Percentiles rank a stretch among this genome's conserved stretches.
phyloP scores from a whole-genome alignment of 2,888 invertebrate species.

The Amiota mariae region DNA sequence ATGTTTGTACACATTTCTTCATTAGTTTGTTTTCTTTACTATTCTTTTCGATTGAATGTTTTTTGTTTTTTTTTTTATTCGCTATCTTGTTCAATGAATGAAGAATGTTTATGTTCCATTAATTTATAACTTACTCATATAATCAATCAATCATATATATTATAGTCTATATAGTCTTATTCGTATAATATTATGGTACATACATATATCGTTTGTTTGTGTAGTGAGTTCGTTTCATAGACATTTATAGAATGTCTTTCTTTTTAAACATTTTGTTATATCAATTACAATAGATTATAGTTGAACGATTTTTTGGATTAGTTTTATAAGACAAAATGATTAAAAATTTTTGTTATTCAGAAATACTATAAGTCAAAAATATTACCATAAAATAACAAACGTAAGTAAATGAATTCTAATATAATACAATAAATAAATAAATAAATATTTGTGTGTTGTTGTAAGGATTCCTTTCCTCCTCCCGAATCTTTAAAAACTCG shows the following conservation, averaged over 20 bases:
- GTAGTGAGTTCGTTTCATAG: constrained; percentile 16
- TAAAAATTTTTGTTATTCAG: no score
- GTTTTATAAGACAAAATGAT: background rate
- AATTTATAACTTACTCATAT: background rate
- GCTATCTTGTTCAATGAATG: constrained; percentile 50
- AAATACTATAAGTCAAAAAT: no score
- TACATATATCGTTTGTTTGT: constrained; percentile 21
- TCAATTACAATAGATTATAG: background rate
- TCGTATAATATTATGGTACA: constrained; percentile 3
- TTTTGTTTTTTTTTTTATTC: constrained; percentile 29
- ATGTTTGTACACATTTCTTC: constrained; percentile 54
- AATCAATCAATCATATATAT: no score
- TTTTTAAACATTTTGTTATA: constrained; percentile 33
- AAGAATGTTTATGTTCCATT: constrained; percentile 40
- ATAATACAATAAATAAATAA: no score
- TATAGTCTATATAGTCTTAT: background rate
- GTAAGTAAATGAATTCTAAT: constrained; percentile 41
- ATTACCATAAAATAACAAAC: background rate
- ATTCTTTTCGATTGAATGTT: constrained; percentile 16
- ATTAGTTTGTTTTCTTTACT: constrained; percentile 19
- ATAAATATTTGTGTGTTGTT: no score
- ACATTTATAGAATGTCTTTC: constrained; percentile 55
- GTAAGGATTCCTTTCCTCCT: no score
- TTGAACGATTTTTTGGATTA: background rate
- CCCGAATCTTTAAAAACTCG: no score